phyloP scores from a whole-genome alignment of 2,113 vertebrate species.

The Porphyrio hochstetteri region DNA sequence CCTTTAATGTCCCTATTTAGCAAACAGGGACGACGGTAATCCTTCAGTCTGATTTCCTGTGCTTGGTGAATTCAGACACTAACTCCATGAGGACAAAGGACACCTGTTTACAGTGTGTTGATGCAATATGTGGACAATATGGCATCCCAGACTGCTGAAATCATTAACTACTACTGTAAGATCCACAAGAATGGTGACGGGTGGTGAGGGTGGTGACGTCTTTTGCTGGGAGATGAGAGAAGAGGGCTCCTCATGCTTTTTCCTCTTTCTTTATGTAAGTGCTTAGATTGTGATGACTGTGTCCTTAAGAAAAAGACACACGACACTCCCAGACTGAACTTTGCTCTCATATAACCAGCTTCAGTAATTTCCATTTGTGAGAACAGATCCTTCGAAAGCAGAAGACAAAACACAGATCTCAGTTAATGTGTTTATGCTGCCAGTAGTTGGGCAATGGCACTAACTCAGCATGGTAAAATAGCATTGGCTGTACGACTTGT shows the following conservation, averaged over 20 bases:
- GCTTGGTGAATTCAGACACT: neutral
- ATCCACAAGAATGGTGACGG: neutral
- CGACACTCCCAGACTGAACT: neutral
- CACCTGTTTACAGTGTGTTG: neutral
- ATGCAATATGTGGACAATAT: neutral
- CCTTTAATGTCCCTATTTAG: neutral
- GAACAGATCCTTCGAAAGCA: neutral
- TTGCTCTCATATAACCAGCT: neutral
- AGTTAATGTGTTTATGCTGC: neutral
- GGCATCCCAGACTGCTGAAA: neutral
- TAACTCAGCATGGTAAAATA: neutral
- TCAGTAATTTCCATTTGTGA: neutral
- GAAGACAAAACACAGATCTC: neutral
- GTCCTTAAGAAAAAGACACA: neutral
- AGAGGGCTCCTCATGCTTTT: neutral
- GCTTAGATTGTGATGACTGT: neutral
- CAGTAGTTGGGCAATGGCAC: neutral
- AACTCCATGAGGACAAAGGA: neutral
- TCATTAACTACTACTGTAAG: neutral
- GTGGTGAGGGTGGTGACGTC: neutral
- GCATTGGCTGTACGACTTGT: neutral
- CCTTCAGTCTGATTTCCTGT: neutral
- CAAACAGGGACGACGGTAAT: neutral
- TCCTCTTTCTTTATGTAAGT: neutral
- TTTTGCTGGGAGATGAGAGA: neutral